Percentiles rank a stretch among this genome's conserved stretches.
Conservation (phyloP, 2,888 invertebrate genomes). For the Dicyrtoma fusca region DNA sequence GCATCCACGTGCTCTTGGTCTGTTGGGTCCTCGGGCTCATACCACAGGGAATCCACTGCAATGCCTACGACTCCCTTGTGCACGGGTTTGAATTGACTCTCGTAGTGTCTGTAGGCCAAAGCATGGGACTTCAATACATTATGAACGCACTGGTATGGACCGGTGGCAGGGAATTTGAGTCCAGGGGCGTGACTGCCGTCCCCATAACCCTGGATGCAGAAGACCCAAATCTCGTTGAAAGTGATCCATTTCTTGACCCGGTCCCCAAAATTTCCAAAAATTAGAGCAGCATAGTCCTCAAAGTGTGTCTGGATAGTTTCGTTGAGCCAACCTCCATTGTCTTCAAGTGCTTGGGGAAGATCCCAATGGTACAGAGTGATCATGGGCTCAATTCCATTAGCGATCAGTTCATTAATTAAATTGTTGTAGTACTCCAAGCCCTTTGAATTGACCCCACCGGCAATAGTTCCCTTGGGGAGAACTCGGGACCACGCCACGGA, state of each 20-base stretch:
- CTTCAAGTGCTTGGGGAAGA: conserved; percentile 61
- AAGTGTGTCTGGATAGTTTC: conserved; percentile 37
- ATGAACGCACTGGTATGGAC: conserved; percentile 67
- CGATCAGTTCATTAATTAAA: conserved; percentile 46
- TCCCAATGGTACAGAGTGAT: conserved; percentile 63
- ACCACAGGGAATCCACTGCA: conserved; percentile 47
- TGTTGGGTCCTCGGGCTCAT: conserved; percentile 41
- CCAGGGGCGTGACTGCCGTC: conserved; percentile 57
- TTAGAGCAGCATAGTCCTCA: conserved; percentile 38
- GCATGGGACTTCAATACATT: conserved; percentile 70
- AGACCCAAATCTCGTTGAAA: conserved; percentile 67
- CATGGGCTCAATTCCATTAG: conserved; percentile 46
- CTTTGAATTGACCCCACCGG: conserved; percentile 37
- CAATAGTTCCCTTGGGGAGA: conserved; percentile 59
- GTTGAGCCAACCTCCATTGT: conserved; percentile 58
- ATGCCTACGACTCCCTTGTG: conserved; percentile 55
- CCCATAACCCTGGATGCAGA: conserved; percentile 65
- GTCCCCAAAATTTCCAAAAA: conserved; percentile 43
- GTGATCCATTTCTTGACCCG: conserved; percentile 45
- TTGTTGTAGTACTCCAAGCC: conserved; percentile 47
- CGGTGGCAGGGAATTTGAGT: background rate
- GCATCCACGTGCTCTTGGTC: conserved; percentile 40
- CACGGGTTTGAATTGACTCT: conserved; percentile 62
- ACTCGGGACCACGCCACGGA: conserved; percentile 62
- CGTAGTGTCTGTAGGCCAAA: conserved; percentile 67